Evolutionary conservation across 2,113 vertebrate species (phyloP), one percentile per base, ranked within the genome.

Genomic region (Mastomys coucha): DNA sequence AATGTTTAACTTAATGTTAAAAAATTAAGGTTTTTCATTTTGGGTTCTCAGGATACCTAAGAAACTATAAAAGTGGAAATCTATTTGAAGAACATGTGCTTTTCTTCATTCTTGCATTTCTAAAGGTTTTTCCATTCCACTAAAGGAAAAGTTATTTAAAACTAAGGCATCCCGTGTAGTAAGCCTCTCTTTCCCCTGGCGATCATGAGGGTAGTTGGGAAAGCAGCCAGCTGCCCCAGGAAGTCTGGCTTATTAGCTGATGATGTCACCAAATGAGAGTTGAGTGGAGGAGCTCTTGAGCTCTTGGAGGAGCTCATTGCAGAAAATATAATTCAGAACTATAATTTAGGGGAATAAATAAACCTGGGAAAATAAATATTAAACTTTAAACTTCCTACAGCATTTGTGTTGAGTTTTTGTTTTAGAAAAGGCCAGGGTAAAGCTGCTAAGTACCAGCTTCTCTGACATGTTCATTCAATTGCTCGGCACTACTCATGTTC

Each of bases 141-240:
- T 84, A 70, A 94, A 95, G 93, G 78, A 90, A 97, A 72, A 56
- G 20, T 87, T 87, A 53, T 89, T 95, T 94, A 84, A 89, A 93
- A 91, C 24, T 24, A 77, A 93, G 86, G 60, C 67, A 78, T 89
- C 89, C 26, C 80, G 84, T 93, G 39, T 63, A 60, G 56, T 72
- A 81, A 87, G 72, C 22, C 45, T 60, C 73, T 5, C 60, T 72
- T 86, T 85, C 89, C 89, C 10, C n/a, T 80, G 70, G 51, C 72
- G n/a, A 45, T 91, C 11, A 31, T 75, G 76, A 24, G 53, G 67
- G 17, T 49, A 63, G 39, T 70, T 91, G 39, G 80, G 51, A 63
- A 96, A 84, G 42, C 51, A 75, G 58, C 78, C 91, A 84, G 13
- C 16, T 90, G 31, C 33, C 53, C 53, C 82, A 51, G 58, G 51